These are phyloP conservation scores for Ellobium chinense DNA, from an alignment of 2,888 invertebrate genomes.

Conservation along the genomic window DNA sequence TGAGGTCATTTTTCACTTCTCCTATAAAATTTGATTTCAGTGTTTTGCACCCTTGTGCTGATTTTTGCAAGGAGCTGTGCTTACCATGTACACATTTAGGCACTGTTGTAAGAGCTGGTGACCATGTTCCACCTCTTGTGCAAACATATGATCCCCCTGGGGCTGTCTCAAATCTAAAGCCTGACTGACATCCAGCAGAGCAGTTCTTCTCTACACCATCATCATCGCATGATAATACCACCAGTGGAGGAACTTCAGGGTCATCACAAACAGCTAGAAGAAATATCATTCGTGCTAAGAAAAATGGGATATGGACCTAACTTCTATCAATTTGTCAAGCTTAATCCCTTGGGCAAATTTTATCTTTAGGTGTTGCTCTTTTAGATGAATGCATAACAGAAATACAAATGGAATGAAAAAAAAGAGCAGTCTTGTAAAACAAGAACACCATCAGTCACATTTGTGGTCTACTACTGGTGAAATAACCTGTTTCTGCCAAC, in stretches of 20 bases:
- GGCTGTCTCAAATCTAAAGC: neutral
- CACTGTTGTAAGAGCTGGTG: neutral
- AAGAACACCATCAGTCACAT: no score
- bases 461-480: no score
- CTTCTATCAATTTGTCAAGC: no score
- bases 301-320: no score
- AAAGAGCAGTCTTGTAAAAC: no score
- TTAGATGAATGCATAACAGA: no score
- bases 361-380: no score
- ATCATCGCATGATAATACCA: neutral
- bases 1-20: neutral
- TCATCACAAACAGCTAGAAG: conserved; percentile 10
- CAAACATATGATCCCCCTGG: neutral
- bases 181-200: neutral
- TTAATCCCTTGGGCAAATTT: no score
- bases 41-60: neutral
- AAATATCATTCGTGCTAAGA: no score
- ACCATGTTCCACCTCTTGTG: neutral
- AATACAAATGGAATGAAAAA: no score
- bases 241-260: conserved; percentile 9
- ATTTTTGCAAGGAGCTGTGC: neutral
- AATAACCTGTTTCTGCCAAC: no score
- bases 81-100: conserved; percentile 15
- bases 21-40: neutral
- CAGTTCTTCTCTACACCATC: neutral